Evolutionary conservation across 2,888 invertebrate genomes (phyloP).

Genomic region (Macrosoma leucophasiata): DNA sequence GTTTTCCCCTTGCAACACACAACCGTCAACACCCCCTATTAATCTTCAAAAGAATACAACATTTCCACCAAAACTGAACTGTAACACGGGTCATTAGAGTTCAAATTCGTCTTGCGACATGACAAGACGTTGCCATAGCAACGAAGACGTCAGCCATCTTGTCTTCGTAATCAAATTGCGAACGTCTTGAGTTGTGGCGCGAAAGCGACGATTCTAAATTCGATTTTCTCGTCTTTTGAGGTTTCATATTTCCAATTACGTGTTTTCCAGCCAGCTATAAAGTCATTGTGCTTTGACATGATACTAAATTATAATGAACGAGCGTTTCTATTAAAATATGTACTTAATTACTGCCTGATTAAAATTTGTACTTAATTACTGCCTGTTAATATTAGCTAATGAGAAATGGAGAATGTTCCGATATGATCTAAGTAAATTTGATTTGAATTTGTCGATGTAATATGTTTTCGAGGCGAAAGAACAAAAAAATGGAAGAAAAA

Average conservation of each 20-base stretch:
- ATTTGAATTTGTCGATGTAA: too few species aligned
- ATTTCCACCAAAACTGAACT: constrained; percentile 23
- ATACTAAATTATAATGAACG: constrained; percentile 1
- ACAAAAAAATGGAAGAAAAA: too few species aligned
- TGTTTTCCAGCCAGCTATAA: constrained; percentile 6
- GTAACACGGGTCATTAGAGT: constrained; percentile 28
- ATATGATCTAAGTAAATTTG: too few species aligned
- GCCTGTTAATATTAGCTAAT: too few species aligned
- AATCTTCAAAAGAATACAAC: too few species aligned
- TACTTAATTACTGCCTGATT: too few species aligned
- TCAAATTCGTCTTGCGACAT: constrained; percentile 31
- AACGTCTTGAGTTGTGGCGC: constrained; percentile 67
- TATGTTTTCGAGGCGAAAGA: too few species aligned
- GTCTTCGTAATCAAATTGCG: constrained; percentile 46
- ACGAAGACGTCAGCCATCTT: constrained; percentile 63
- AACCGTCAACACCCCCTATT: constrained; percentile 23
- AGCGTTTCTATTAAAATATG: too few species aligned
- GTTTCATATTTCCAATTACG: constrained; percentile 35
- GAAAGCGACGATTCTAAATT: constrained; percentile 52
- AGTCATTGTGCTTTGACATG: neutral
- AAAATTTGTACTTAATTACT: too few species aligned
- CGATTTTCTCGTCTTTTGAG: constrained; percentile 56
- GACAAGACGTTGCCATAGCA: constrained; percentile 49
- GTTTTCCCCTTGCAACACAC: constrained; percentile 24
- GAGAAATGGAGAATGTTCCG: too few species aligned